Conservation (phyloP, 2,113 vertebrate species). For the rabbit (Oryctolagus cuniculus) region DNA sequence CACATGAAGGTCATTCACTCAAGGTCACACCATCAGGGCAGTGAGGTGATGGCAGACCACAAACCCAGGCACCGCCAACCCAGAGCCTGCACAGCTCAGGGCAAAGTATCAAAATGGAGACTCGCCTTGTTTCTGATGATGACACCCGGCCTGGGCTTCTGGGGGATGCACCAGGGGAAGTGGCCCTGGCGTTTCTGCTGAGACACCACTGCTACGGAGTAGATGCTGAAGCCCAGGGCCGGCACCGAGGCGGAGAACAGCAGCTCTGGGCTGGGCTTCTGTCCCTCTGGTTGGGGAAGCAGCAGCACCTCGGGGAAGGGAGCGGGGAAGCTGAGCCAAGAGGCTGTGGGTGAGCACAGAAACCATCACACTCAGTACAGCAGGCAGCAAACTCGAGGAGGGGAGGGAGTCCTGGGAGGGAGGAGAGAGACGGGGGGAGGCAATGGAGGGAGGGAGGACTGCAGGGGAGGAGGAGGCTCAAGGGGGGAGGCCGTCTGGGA, state of each 20-base stretch:
- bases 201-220: conserved; percentile 82
- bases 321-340: too few species aligned
- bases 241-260: conserved; percentile 92
- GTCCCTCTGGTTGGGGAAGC: neutral
- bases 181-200: fast-evolving
- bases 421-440: too few species aligned
- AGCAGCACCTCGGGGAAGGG: too few species aligned
- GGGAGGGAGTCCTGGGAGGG: too few species aligned
- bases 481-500: neutral
- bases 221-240: conserved; percentile 92
- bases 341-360: too few species aligned
- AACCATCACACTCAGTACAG: too few species aligned
- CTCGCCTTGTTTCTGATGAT: conserved; percentile 91
- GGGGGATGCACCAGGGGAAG: fast-evolving
- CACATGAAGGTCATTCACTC: neutral
- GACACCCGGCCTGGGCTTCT: neutral
- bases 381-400: too few species aligned
- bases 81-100: neutral
- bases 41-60: neutral
- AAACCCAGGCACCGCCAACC: neutral
- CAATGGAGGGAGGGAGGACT: too few species aligned
- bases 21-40: neutral
- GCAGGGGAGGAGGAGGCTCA: too few species aligned
- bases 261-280: conserved; percentile 87
- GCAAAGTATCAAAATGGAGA: neutral